Evolutionary conservation across 2,888 invertebrate species (phyloP), one percentile per base, ranked within the genome.

Genomic region (Ophonus ardosiacus): DNA sequence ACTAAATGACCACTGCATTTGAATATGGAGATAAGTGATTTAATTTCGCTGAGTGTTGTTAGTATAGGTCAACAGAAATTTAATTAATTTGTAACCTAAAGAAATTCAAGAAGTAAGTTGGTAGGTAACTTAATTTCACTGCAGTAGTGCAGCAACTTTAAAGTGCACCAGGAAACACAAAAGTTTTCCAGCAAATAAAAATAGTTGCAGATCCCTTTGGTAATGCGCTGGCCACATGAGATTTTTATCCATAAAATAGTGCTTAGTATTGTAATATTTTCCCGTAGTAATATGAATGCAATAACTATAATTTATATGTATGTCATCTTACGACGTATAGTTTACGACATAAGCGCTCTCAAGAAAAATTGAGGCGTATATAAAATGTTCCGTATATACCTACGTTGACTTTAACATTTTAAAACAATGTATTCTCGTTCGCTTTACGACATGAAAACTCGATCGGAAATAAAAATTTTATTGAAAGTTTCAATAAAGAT

Each of bases 371-470:
- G 43, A 51, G 13, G 31, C 15, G 80, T 10, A 63, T 24, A 24
- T 79, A 7, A 65, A 15, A 18, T n/a, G 13, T 74, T 43, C 7
- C 4, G 51, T 13, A 18, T 6, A 71, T 7, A 13, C 38, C 18
- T 15, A 13, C 38, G 43, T 15, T 57, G 15, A 31, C n/a, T 15
- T 57, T 10, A 13, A 74, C 74, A 51, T 74, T 74, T 74, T 74
- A 74, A 74, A 74, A 74, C 74, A 74, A 74, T 74, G 74, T 74
- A 51, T 56, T 74, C 21, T 51, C 15, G n/a, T 68, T 2, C 31
- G 7, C 15, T 68, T 65, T 65, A 68, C 15, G 38, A 40, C 38
- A 38, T 38, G 38, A 68, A 31, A 63, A 63, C 63, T 18, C 24
- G 18, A 63, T 18, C 24, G 24, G 18, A 63, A 38, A 68, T 68